Base-by-base conservation (phyloP, 2,888 invertebrate genomes). In the Thymelicus lineola region DNA sequence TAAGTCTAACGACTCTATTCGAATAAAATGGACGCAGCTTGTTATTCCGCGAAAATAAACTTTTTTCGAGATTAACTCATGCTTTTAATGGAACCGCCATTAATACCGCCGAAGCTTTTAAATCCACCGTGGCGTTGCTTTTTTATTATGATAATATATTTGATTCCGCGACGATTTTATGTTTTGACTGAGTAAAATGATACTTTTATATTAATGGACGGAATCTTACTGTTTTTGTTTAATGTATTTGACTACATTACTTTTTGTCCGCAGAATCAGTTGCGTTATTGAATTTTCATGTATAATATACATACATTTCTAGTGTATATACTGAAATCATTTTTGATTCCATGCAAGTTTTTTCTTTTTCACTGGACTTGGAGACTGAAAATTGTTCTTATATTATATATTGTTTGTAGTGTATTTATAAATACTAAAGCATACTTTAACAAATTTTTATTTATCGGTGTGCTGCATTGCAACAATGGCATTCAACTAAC, bases 11-110 rank as follows among this genome's bases (percentile, higher is more conserved):
- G 5, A 3, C 28, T 28, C 28, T 28, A 28, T 2, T 20, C 35
- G 5, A 61, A 61, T 55, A 46, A 61, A 68, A 67, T 61, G 55
- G 61, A 9, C 45, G 59, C 60, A 15, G 28, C 48, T 57, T 58
- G 62, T 69, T 69, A 48, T 63, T 63, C 28, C 58, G 46, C 57
- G 20, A 63, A 69, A 69, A 69, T 58, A 63, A 69, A 69, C 63
- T 63, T 69, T 69, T 69, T 69, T 61, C 62, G 63, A 69, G 63
- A 69, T 63, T 64, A 69, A 69, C 69, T 69, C 69, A 63, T 59
- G 69, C 69, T 69, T 69, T 69, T 69, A 69, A 69, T 63, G 69
- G 69, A 69, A 69, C 69, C 69, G 58, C 63, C 69, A 69, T 69
- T 69, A 69, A 63, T 58, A 59, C 63, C 38, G 58, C 63, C 58